phyloP scores from a whole-genome alignment of 2,888 invertebrate species.

The Noctua fimbriata region DNA sequence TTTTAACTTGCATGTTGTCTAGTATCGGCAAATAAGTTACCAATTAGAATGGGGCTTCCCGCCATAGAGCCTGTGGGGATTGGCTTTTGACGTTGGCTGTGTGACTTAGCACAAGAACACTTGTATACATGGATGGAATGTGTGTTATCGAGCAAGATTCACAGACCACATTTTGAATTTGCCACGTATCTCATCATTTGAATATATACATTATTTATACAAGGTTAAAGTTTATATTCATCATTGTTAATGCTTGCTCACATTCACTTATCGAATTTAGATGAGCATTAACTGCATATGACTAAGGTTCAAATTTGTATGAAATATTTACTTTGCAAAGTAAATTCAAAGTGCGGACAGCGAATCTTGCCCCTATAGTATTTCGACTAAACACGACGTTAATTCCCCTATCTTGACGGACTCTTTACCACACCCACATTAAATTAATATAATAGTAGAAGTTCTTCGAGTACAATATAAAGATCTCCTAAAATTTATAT shows the following conservation, averaged over 20 bases:
- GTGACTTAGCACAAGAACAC: not conserved
- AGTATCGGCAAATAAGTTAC: conserved; percentile 52
- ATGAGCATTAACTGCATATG: not conserved
- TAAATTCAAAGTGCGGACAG: not conserved
- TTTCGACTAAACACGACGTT: not conserved
- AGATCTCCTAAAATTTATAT: conserved; percentile 30
- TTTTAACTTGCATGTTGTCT: conserved; percentile 53
- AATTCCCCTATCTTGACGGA: not conserved
- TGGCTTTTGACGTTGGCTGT: not conserved
- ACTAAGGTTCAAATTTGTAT: not conserved
- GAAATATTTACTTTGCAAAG: not conserved
- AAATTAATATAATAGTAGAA: conserved; percentile 7
- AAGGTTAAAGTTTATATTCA: not conserved
- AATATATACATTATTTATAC: not conserved
- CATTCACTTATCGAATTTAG: not conserved
- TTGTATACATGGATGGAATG: no score
- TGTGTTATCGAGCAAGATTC: not conserved
- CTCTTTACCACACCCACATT: conserved; percentile 3
- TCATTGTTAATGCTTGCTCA: not conserved
- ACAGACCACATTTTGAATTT: not conserved
- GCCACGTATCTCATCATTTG: not conserved
- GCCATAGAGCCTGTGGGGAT: not conserved
- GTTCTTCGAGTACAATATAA: conserved; percentile 7
- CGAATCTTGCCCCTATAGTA: not conserved
- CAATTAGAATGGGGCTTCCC: conserved; percentile 22